Base-by-base conservation (phyloP, 2,113 vertebrate genomes). In the Papio anubis region DNA sequence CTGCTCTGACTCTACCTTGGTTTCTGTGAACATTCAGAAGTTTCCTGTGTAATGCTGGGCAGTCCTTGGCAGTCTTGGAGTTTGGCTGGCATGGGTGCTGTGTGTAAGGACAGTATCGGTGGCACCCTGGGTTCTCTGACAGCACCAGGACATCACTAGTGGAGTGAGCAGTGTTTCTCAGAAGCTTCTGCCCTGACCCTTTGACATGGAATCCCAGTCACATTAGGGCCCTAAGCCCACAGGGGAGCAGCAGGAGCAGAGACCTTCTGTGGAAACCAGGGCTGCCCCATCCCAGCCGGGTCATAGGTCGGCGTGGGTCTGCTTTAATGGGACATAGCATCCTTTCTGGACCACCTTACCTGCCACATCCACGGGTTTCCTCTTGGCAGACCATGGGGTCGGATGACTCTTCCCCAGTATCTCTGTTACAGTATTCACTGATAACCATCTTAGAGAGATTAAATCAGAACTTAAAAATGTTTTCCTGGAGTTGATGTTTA, bases 401-500 rank as follows among this genome's bases (percentile, higher is more conserved):
- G 32, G 25, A 21, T 13, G 30, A 3, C 20, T 14, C 43, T 76
- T 38, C 32, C 40, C 43, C 52, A 73, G 0, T 48, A 20, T 38
- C 78, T 91, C 45, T 52, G 30, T 73, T 52, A 9, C 38, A 38
- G 43, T 16, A 10, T 64, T 72, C 64, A 52, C 78, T 45, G 32
- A 21, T 57, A 27, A 57, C 23, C 79, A 35, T n/a, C 79, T 83
- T 40, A 66, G 21, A 78, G 59, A 55, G 35, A 84, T 73, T 59
- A 68, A 90, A 72, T 90, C 64, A 68, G 35, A 76, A 80, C 92
- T 92, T 85, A 75, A 27, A 61, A 87, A 61, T 27, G 45, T 64
- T 92, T 92, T 92, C 50, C 32, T 72, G 52, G 50, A 86, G 88
- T 89, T 94, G 35, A 13, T 82, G 23, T 73, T 94, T 92, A 75